Conservation (phyloP, 2,113 vertebrate genomes). For the Cnemophilus loriae region DNA sequence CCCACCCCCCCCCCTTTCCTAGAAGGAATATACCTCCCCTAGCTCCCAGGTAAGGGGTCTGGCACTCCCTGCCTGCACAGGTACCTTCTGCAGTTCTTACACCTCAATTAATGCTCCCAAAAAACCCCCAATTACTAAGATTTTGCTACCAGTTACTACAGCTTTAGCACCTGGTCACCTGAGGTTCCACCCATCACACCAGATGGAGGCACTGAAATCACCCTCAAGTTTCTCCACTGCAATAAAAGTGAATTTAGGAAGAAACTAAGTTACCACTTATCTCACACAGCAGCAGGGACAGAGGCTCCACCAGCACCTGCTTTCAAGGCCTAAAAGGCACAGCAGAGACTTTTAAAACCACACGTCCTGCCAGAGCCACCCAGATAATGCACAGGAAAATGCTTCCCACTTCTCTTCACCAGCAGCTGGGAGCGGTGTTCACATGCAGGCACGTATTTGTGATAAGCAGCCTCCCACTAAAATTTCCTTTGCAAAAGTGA, state of each 20-base stretch:
- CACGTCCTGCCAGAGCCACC: background rate
- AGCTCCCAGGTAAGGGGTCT: background rate
- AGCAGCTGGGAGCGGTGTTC: background rate
- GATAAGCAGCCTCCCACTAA: accelerated
- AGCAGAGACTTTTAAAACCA: background rate
- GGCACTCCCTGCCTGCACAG: background rate
- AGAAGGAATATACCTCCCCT: background rate
- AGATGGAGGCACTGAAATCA: background rate
- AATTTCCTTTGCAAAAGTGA: background rate
- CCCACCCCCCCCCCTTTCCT: background rate
- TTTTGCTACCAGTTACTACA: accelerated
- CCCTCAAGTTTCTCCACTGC: background rate
- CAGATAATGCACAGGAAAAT: background rate
- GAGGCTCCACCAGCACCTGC: accelerated
- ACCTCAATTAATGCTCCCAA: background rate
- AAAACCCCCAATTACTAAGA: background rate
- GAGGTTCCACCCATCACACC: background rate
- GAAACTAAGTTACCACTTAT: background rate
- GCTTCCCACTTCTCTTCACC: background rate
- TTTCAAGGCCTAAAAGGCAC: background rate
- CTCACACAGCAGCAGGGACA: background rate
- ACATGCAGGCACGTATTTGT: accelerated
- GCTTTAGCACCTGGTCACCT: background rate
- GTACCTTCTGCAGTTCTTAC: background rate
- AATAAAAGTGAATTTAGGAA: background rate